Conservation (phyloP, 2,797 vertebrate genomes). For the Acrocephalus scirpaceus region DNA sequence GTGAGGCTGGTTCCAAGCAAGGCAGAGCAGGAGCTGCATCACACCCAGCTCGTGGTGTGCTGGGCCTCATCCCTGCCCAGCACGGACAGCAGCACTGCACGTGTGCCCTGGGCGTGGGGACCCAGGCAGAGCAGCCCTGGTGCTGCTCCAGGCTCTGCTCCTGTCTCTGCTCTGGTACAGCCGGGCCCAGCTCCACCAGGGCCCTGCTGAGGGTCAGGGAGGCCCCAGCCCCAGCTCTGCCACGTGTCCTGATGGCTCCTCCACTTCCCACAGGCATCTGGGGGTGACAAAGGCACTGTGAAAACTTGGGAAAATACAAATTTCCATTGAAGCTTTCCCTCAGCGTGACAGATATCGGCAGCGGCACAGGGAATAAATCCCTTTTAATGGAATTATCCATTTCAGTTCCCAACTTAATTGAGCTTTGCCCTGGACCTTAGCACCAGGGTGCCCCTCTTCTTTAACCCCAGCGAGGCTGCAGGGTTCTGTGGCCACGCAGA, state of each 20-base stretch:
- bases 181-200: rapidly evolving
- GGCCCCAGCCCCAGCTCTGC: rapidly evolving
- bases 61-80: rapidly evolving
- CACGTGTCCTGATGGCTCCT: rapidly evolving
- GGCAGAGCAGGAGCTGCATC: rapidly evolving
- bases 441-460: slow-evolving; percentile 26
- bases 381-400: slow-evolving; percentile 66
- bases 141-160: rapidly evolving
- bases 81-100: neutral
- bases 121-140: neutral
- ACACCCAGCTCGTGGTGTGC: rapidly evolving
- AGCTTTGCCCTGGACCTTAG: slow-evolving; percentile 25
- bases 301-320: neutral
- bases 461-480: slow-evolving; percentile 29
- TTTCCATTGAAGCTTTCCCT: neutral
- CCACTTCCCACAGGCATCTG: rapidly evolving
- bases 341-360: neutral
- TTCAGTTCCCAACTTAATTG: slow-evolving; percentile 51
- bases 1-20: neutral
- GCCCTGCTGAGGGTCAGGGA: neutral
- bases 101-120: rapidly evolving
- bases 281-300: neutral
- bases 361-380: slow-evolving; percentile 1
- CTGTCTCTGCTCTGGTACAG: neutral
- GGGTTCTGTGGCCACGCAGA: neutral